Base-by-base conservation (phyloP, 2,797 vertebrate genomes). In the Melanogrammus aeglefinus region DNA sequence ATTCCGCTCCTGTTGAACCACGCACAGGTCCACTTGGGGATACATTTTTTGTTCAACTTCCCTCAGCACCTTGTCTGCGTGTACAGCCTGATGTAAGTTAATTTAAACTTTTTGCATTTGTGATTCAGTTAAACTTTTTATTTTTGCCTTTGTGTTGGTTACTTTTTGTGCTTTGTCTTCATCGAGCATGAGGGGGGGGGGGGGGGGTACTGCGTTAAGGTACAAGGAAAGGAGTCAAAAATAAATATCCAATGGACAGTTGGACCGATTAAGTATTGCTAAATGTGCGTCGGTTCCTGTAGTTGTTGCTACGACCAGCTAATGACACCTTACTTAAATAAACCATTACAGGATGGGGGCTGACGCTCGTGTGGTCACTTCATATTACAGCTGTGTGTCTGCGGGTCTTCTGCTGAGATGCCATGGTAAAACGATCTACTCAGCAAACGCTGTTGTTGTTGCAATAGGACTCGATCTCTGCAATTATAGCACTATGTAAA, bases 381-480 rank as follows among this genome's bases (percentile, higher is more conserved):
- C 66, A 70, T 70, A 31, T 70, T 70, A 70, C 73, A 44, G 24
- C 38, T 4, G 38, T 27, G 57, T 16, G 41, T 44, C 41, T 44
- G 41, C 41, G 41, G 14, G 41, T 47, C 36, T 14, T 74, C 7
- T 51, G n/a, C 66, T 70, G 7, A 71, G 36, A 35, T 33, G 72
- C 79, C 73, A 77, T 83, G 73, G 69, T 63, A 88, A 88, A 76
- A 76, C 76, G 75, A 81, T 76, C 81, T 14, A n/a, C 75, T 78
- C 57, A 12, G 36, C 76, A 77, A 51, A 18, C 31, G 31, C 31
- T 6, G 51, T n/a, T 24, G 47, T 21, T 57, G 47, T 57, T 44
- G 41, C 41, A 14, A 44, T 16, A 78, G 77, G 73, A 77, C 81
- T 24, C 81, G 85, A 80, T 63, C 83, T 57, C 80, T 72, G 70